phyloP scores from a whole-genome alignment of 2,888 invertebrate genomes.

The Drosophila hamatofila region DNA sequence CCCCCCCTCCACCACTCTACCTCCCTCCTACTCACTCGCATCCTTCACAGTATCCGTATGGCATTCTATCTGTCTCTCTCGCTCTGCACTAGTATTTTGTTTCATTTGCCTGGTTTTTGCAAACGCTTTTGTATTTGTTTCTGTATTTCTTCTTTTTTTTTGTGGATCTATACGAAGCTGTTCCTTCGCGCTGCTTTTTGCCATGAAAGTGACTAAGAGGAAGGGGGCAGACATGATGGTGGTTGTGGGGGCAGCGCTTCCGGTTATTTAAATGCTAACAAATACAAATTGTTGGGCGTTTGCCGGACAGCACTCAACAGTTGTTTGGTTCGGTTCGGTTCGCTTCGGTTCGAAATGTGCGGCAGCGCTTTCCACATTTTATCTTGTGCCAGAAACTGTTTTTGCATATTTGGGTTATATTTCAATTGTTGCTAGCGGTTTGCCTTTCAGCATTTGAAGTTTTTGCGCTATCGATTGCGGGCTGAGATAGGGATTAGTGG shows the following conservation, averaged over 20 bases:
- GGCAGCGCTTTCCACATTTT: constrained; percentile 36
- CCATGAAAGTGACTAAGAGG: constrained; percentile 2
- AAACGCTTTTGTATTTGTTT: constrained; percentile 46
- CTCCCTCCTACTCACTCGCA: not conserved
- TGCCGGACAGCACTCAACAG: constrained; percentile 73
- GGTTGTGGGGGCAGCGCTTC: constrained; percentile 51
- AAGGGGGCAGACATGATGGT: not conserved
- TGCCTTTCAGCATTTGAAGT: constrained; percentile 5
- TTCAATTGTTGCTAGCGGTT: constrained; percentile 46
- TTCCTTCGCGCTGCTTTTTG: constrained; percentile 39
- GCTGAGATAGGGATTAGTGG: not conserved
- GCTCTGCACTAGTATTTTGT: constrained; percentile 38
- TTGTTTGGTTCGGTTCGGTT: constrained; percentile 59
- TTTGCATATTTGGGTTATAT: constrained; percentile 60
- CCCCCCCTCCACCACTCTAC: not conserved
- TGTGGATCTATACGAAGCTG: constrained; percentile 44
- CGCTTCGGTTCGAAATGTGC: constrained; percentile 25
- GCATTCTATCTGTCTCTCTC: constrained; percentile 18
- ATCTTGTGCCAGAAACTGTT: constrained; percentile 43
- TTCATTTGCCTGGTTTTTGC: constrained; percentile 38
- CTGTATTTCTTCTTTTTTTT: constrained; percentile 6
- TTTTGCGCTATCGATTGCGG: not conserved
- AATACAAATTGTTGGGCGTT: constrained; percentile 73
- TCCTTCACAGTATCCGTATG: constrained; percentile 1
- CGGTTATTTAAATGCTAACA: constrained; percentile 80